Evolutionary conservation across 2,888 invertebrate genomes (phyloP), one percentile per base, ranked within the genome.

Genomic region (Meganola albula): DNA sequence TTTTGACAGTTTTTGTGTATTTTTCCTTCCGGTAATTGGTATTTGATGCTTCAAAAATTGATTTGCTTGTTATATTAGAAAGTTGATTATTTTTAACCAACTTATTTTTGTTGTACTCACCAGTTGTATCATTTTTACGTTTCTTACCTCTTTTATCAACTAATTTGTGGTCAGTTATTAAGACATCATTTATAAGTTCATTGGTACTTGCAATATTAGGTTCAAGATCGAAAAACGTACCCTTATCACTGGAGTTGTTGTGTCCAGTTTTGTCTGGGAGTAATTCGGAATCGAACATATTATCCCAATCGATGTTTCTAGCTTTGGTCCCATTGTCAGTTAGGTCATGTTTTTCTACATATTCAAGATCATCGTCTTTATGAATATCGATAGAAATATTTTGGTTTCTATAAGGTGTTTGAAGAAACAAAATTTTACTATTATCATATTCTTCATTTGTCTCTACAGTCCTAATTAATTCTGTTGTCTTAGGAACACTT

Each of bases 221-320:
- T n/a, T n/a, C n/a, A n/a, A n/a, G n/a, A n/a, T n/a, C n/a, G n/a
- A n/a, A n/a, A n/a, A n/a, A n/a, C n/a, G n/a, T n/a, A n/a, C n/a
- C n/a, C 10, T 13, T 12, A 21, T 23, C 7, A n/a, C 8, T 16
- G 7, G 22, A 13, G 14, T 14, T 21, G 1, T 3, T 20, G 11
- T 27, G 34, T 27, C 31, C 16, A 34, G 24, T 25, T 5, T 37
- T 18, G 30, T 53, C 47, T 10, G 41, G 32, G 30, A 78, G 48
- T 24, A 77, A 40, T 34, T 76, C 68, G 11, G 54, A 53, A 46
- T 78, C 78, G 45, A 79, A 67, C 65, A 82, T 74, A 26, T 77
- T 55, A 37, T 63, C 50, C 79, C 78, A 78, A 25, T 58, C 40
- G 4, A 71, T 44, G 18, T 53, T 29, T 2, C 27, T 23, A 3